Conservation (phyloP, 2,113 vertebrate species). For the Gobius niger region DNA sequence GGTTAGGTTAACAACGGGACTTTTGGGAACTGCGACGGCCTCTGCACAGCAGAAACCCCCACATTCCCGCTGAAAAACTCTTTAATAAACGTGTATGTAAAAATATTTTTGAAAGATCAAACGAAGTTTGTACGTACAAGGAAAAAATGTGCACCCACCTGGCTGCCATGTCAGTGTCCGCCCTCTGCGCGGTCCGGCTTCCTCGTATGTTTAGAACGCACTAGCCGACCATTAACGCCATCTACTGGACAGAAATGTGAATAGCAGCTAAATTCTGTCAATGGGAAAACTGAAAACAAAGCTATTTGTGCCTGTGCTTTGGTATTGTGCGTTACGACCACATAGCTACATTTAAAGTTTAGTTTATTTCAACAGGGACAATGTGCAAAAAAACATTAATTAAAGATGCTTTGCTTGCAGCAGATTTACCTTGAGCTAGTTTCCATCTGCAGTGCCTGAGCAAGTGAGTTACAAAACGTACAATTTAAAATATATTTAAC, state of each 20-base stretch:
- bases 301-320: no score
- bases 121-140: not conserved
- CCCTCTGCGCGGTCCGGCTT: conserved; percentile 23
- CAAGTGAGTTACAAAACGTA: no score
- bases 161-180: conserved; percentile 51
- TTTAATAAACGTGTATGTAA: not conserved
- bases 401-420: no score
- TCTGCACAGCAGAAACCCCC: rapidly evolving
- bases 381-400: no score
- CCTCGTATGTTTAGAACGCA: not conserved
- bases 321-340: no score
- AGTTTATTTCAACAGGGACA: no score
- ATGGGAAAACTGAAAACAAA: no score
- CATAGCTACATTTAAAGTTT: no score
- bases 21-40: not conserved
- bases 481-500: no score
- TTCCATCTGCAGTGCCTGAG: no score
- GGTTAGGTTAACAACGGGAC: conserved; percentile 3
- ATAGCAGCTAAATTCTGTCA: not conserved
- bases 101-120: not conserved
- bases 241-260: not conserved
- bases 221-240: not conserved
- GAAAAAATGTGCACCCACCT: conserved; percentile 38
- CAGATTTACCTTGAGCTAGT: no score
- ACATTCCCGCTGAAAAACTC: rapidly evolving